Base-by-base conservation (phyloP, 2,888 invertebrate species). In the Orchesella flavescens region DNA sequence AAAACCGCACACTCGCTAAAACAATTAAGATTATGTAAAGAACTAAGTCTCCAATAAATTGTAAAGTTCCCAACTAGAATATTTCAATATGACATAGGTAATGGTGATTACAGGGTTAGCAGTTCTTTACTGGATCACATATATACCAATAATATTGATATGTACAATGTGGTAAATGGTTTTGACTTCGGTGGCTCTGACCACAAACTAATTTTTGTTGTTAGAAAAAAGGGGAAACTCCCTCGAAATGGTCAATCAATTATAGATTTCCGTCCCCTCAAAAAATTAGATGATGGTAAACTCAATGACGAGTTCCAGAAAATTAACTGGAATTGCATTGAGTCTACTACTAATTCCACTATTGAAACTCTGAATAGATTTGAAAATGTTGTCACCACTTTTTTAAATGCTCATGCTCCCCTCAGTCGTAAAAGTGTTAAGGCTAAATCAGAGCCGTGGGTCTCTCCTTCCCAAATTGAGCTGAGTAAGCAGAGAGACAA, bases 121-220 rank as follows among this genome's bases (percentile, higher is more conserved):
- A 4, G 15, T 0, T 46, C 77, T 7, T 55, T 68, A 10, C n/a
- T 77, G 17, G 77, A 77, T 61, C 77, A 77, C 13, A 61, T 69
- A 19, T 77, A 69, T 24, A 23, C 23, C 10, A 34, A 69, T 15
- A 0, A 4, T 3, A 17, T 1, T 3, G 49, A 46, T n/a, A 49
- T 21, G 9, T 43, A 49, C 17, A 17, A 24, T 9, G 9, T 43
- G 10, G 44, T 23, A 13, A 46, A 49, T n/a, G 24, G 59, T 1
- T 10, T 61, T 9, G 19, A 68, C 1, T 23, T 79, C 7, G 78
- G 44, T 0, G 72, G 78, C n/a, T 79, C 78, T 15, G 78, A 79
- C 24, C 78, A 79, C 34, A 13, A 53, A 7, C 23, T 79, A 0
- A 24, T 43, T 19, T 79, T 7, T 55, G n/a, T 79, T 19, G 15